These are phyloP conservation scores for Nomada ruficornis DNA, from an alignment of 2,888 invertebrate species.

Conservation along the genomic window DNA sequence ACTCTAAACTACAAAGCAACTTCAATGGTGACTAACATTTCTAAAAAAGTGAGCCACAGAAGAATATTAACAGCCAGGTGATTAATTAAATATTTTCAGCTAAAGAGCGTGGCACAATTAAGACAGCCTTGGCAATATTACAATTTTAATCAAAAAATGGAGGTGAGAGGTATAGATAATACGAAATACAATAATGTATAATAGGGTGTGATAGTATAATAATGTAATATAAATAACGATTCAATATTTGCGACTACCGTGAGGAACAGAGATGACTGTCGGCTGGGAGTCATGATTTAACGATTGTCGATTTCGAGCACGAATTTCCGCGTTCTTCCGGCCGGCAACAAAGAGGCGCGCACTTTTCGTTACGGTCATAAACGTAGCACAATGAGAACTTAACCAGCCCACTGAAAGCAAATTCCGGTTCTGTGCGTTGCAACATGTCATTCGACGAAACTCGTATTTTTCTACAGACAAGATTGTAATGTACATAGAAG, in stretches of 20 bases:
- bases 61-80: not conserved
- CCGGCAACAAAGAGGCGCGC: constrained; percentile 46
- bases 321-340: constrained; percentile 52
- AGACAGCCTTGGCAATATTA: too few relatives aligned
- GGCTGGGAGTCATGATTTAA: constrained; percentile 22
- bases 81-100: too few relatives aligned
- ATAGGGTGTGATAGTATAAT: not conserved
- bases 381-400: constrained; percentile 62
- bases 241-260: not conserved
- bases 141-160: not conserved
- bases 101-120: too few relatives aligned
- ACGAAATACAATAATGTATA: not conserved
- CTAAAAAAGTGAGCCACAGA: not conserved
- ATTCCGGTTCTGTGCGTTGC: constrained; percentile 51
- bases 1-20: not conserved
- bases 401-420: constrained; percentile 60
- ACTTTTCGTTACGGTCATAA: constrained; percentile 67
- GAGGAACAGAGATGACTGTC: not conserved
- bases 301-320: constrained; percentile 40
- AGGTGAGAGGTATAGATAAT: not conserved
- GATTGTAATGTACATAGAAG: not conserved
- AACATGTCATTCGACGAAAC: constrained; percentile 2
- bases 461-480: constrained; percentile 19
- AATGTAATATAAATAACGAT: not conserved
- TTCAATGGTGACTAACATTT: too few relatives aligned